A percentile compares a stretch with the other conserved stretches of the same genome.
Conservation (phyloP, 2,113 vertebrate species). For the Guaruba guarouba region DNA sequence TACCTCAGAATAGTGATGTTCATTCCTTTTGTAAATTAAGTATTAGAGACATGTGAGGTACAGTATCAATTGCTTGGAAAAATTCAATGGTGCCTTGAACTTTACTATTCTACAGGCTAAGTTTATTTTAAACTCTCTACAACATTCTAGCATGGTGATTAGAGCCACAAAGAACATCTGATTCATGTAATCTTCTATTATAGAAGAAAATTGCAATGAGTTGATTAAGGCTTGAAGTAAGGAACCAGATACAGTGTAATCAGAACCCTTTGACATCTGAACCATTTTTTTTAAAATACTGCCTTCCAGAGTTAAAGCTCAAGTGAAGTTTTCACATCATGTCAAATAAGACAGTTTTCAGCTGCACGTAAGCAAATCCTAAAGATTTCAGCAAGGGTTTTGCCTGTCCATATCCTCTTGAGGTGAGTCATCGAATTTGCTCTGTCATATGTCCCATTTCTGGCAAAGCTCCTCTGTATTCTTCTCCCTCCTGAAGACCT, state of each 20-base stretch:
- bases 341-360: not conserved
- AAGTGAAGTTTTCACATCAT: not conserved
- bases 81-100: not conserved
- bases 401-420: not conserved
- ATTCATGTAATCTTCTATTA: not conserved
- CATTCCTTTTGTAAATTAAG: not conserved
- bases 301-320: not conserved
- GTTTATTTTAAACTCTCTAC: not conserved
- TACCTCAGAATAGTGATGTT: not conserved
- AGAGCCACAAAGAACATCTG: not conserved
- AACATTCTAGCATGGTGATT: not conserved
- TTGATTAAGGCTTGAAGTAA: not conserved
- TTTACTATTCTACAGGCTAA: not conserved
- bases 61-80: not conserved
- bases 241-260: not conserved
- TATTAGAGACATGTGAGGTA: not conserved
- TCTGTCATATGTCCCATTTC: not conserved
- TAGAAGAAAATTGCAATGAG: not conserved
- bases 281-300: not conserved
- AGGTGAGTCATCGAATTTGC: accelerated
- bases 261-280: not conserved
- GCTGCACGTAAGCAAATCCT: not conserved
- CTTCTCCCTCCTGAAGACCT: not conserved
- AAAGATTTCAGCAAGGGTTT: not conserved
- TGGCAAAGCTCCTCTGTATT: not conserved